Base-by-base conservation (phyloP, 2,888 invertebrate genomes). In the Thereva nobilitata region DNA sequence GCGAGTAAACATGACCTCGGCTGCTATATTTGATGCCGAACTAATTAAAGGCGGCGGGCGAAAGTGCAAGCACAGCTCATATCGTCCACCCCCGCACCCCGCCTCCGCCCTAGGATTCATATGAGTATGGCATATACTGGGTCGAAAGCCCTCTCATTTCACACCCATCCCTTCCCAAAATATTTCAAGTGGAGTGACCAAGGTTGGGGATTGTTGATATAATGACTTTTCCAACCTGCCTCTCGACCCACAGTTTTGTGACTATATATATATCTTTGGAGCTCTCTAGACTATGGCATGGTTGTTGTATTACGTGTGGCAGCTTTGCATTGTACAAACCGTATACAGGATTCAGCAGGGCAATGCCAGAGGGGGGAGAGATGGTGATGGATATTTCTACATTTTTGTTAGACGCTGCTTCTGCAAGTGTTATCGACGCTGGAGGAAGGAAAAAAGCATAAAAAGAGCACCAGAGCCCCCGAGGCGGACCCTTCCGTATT, bases 31-130 rank as follows among this genome's bases (percentile, higher is more conserved):
- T 34, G 41, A 6, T 47, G 37, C 7, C 38, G 57, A 56, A 44
- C 56, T 56, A 45, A 45, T 38, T 57, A 57, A 57, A 45, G 35
- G 10, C n/a, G 47, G 45, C 10, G 37, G 38, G 37, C 37, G 57
- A 57, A 57, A 57, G 57, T 57, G 57, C 57, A 57, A 57, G 45
- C 37, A 37, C 34, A 57, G 47, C 47, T 42, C 57, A n/a, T 35
- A 5, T 50, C 34, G 23, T 44, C 44, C 44, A n/a, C 37, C 35
- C 10, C 45, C n/a, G 37, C 10, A 45, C 35, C 23, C 37, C 8
- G 23, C 1, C 6, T 4, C 4, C 8, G 23, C 38, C 7, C 40
- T n/a, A 23, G 23, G 23, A 23, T 23, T 23, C 23, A 5, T 47
- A 5, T 47, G n/a, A 5, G 47, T 47, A 10, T n/a, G 9, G 3